Evolutionary conservation across 2,888 invertebrate genomes (phyloP).

Genomic region (Macaria notata): DNA sequence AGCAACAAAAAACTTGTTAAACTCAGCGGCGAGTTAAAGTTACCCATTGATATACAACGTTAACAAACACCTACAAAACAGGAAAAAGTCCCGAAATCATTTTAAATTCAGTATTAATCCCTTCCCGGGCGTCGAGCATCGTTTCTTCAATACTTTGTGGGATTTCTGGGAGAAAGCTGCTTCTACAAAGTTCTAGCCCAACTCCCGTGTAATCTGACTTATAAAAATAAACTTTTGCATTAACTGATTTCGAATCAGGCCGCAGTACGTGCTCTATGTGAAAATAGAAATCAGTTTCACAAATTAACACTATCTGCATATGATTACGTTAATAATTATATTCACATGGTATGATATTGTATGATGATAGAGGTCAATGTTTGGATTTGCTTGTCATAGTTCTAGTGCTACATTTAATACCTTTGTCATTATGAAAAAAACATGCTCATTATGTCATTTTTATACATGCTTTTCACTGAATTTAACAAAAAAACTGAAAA

Average conservation of each 20-base stretch:
- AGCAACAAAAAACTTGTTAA: slow-evolving; percentile 46
- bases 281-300: neutral
- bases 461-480: too few species aligned
- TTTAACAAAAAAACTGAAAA: too few species aligned
- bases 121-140: slow-evolving; percentile 62
- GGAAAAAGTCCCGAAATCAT: slow-evolving; percentile 66
- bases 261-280: slow-evolving; percentile 6
- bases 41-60: slow-evolving; percentile 56
- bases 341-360: too few species aligned
- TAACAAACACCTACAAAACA: slow-evolving; percentile 60
- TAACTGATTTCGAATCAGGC: slow-evolving; percentile 81
- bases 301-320: too few species aligned
- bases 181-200: slow-evolving; percentile 71
- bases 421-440: too few species aligned
- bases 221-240: slow-evolving; percentile 84
- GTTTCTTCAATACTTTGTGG: slow-evolving; percentile 70
- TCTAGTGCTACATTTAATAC: too few species aligned
- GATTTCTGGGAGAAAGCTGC: slow-evolving; percentile 77
- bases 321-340: too few species aligned
- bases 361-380: too few species aligned
- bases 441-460: too few species aligned
- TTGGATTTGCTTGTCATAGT: too few species aligned
- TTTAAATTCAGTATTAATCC: slow-evolving; percentile 79
- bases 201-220: slow-evolving; percentile 82
- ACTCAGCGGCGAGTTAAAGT: slow-evolving; percentile 47